Evolutionary conservation across 2,888 invertebrate genomes (phyloP), one percentile per base, ranked within the genome.

Genomic region (Nymphalis polychloros): DNA sequence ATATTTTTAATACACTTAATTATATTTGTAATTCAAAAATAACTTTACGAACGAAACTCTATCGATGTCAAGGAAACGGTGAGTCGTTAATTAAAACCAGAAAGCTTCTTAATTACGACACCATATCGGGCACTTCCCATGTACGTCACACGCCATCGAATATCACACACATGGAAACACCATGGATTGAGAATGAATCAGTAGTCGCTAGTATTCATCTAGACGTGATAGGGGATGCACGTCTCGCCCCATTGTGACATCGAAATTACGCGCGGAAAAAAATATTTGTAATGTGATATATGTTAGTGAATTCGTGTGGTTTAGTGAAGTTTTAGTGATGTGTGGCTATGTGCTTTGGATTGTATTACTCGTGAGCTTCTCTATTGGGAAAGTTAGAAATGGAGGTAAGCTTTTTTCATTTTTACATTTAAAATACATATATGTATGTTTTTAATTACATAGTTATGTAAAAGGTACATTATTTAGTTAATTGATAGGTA

Each of bases 321-420:
- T 69, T 71, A 72, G 62, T 66, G 72, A 73, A 69, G 27, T 62
- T 63, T 69, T 69, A 76, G 88, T 89, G 83, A 90, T 90, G 90
- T 84, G 83, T 82, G 78, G 84, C 69, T 79, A 82, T 80, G 81
- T 79, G 73, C 81, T 83, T 73, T 75, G 83, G 71, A 80, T 86
- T 73, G 77, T 83, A 64, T 76, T 88, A 70, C 73, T 87, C 73
- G 73, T 86, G 73, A 74, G 84, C 68, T 80, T 87, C 75, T 78
- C 80, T 59, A 72, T 83, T 59, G 84, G 84, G 71, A 83, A 78
- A 76, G 87, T 90, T 47, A 82, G 79, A 72, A 90, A 90, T 83
- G 88, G 88, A 79, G 89, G 91, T 90, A 73, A 83, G 79, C 6
- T 63, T 66, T 59, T 55, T 53, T 53, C 2, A 35, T 41, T 35